Base-by-base conservation (phyloP, 2,797 vertebrate genomes). In the Lithobates sylvaticus region DNA sequence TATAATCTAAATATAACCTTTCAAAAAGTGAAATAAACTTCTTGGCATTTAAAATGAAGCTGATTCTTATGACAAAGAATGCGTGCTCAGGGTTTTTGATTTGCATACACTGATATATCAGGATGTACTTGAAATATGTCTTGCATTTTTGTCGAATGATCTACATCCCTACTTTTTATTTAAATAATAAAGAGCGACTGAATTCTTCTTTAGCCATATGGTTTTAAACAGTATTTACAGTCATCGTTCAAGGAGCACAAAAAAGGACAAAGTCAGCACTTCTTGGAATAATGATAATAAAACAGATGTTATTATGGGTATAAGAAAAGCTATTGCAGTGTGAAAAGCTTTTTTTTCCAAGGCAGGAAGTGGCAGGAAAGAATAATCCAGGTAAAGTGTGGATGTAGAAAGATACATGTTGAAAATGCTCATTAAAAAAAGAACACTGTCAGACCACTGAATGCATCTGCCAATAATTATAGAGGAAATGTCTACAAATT, bases 1-100 rank as follows among this genome's bases (percentile, higher is more conserved):
- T n/a, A 47, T 72, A 65, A 47, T 71, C 72, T 72, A 82, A 86
- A 86, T 76, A 71, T 58, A 86, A 76, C 44, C 65, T 79, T 73
- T 67, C 18, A 74, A 42, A 69, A 32, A 64, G 64, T 32, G 81
- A 69, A 73, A 47, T 83, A 65, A 81, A 70, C 27, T 7, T 73
- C 50, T 72, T 72, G 47, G 32, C 50, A 72, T 81, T 70, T 36
- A 26, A 39, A 61, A 39, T 64, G 68, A 72, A 73, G 15, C 9
- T 21, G 44, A 7, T 67, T 65, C 26, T 83, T 61, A 65, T 73
- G 16, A 74, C 42, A 82, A 50, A 47, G 81, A 50, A 32, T 76
- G 58, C 44, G 21, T 76, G 58, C 81, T 54, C 23, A 71, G 47
- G 68, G 58, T 81, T 76, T 70, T 65, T 54, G n/a, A 32, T 65